Percentiles rank a stretch among this genome's conserved stretches.
Evolutionary conservation across 1,140 invertebrate genomes (phyloP).

Genomic region (Chionoecetes opilio): DNA sequence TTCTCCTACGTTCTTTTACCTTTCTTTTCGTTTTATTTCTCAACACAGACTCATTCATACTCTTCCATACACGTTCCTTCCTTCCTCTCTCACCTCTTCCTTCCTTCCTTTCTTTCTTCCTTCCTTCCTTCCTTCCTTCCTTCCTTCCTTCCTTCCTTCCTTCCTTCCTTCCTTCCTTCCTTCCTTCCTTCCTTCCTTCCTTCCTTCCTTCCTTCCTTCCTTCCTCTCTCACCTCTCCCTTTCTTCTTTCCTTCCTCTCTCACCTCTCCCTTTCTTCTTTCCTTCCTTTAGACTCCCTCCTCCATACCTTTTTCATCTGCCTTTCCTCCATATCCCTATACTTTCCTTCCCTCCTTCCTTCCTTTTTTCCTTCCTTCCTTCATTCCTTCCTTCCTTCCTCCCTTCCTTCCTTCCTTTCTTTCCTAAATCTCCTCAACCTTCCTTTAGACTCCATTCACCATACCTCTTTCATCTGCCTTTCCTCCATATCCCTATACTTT

Average conservation of each 20-base stretch:
- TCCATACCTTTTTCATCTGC: background rate
- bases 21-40: background rate
- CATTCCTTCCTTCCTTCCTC: background rate
- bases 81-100: background rate
- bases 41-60: background rate
- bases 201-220: background rate
- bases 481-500: background rate
- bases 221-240: background rate
- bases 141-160: slow-evolving; percentile 41
- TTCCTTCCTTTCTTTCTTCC: background rate
- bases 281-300: background rate
- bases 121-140: background rate
- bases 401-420: background rate
- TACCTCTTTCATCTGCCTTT: background rate
- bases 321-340: background rate
- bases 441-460: background rate
- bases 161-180: slow-evolving; percentile 52
- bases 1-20: background rate
- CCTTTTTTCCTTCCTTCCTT: background rate
- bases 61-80: background rate
- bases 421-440: background rate
- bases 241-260: background rate
- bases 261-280: background rate
- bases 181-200: slow-evolving; percentile 53
- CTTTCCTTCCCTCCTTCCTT: background rate